These are phyloP conservation scores for Danaus plexippus DNA, from an alignment of 1,140 invertebrate genomes.

Conservation along the genomic window DNA sequence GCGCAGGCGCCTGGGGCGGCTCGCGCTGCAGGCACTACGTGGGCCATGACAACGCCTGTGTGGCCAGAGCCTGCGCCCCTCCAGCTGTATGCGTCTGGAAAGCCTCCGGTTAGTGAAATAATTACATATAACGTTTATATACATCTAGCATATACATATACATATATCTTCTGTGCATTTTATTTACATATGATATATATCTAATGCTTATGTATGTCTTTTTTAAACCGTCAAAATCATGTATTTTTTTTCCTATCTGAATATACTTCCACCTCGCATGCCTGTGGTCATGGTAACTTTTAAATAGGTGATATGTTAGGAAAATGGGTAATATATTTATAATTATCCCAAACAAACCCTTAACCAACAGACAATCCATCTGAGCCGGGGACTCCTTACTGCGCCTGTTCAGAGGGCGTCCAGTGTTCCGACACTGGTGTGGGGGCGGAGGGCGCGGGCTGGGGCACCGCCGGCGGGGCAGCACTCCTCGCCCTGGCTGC, in stretches of 20 bases:
- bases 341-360: too few species aligned
- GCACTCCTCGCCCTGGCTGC: conserved; percentile 67
- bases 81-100: conserved; percentile 41
- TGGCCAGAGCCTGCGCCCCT: conserved; percentile 70
- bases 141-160: too few species aligned
- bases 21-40: conserved; percentile 70
- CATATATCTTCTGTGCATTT: too few species aligned
- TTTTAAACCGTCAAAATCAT: too few species aligned
- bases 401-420: conserved; percentile 71
- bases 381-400: conserved; percentile 50
- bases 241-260: too few species aligned
- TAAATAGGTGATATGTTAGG: too few species aligned
- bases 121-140: too few species aligned
- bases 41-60: conserved; percentile 75
- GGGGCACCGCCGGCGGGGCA: conserved; percentile 66
- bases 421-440: conserved; percentile 66
- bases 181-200: not conserved
- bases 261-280: too few species aligned
- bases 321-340: too few species aligned
- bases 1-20: conserved; percentile 71
- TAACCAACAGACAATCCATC: conserved; percentile 21
- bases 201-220: too few species aligned
- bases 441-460: conserved; percentile 47
- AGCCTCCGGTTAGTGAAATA: conserved; percentile 26
- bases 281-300: too few species aligned